Conservation (phyloP, 2,113 vertebrate species). For the Mesoclemmys tuberculata region DNA sequence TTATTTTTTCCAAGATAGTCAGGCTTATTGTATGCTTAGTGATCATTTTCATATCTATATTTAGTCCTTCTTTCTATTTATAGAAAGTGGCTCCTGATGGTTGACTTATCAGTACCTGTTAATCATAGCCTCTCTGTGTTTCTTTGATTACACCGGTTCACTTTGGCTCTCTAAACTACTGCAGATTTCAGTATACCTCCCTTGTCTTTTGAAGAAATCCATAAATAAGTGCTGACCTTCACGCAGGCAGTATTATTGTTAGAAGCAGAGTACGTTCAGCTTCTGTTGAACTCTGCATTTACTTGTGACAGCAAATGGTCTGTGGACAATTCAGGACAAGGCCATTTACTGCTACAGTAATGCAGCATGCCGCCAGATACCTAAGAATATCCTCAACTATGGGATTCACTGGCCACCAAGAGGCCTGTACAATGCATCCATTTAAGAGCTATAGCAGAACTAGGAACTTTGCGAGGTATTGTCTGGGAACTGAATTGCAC, state of each 20-base stretch:
- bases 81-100: neutral
- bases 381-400: neutral
- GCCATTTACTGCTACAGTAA: neutral
- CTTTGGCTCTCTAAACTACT: neutral
- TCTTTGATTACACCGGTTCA: neutral
- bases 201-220: neutral
- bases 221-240: neutral
- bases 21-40: neutral
- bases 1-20: neutral
- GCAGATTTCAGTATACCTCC: neutral
- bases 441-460: neutral
- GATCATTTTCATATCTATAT: neutral
- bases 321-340: neutral
- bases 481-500: neutral
- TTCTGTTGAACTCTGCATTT: neutral
- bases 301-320: neutral
- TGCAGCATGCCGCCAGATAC: neutral
- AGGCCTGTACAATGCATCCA: neutral
- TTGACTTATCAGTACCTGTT: neutral
- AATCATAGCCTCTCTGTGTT: fast-evolving
- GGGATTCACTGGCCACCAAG: neutral
- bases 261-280: neutral
- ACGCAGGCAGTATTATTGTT: neutral
- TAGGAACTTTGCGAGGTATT: neutral
- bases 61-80: neutral